Percentiles rank a stretch among this genome's conserved stretches.
Conservation (phyloP, 2,888 invertebrate genomes). For the Heliconius cydno region DNA sequence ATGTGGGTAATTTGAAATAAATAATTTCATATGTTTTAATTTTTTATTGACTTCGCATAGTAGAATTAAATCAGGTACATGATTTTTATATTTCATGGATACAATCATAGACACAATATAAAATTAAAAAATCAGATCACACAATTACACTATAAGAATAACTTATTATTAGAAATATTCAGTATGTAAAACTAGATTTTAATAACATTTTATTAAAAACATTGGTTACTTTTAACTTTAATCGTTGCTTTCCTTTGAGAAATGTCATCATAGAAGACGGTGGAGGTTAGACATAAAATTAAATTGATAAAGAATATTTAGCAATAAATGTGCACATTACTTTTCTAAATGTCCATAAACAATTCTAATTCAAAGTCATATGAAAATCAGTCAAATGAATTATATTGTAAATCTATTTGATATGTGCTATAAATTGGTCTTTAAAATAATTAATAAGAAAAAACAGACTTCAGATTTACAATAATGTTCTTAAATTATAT, state of each 20-base stretch:
- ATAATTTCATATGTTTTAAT: neutral
- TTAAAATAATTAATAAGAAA: neutral
- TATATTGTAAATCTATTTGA: neutral
- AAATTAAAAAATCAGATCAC: neutral
- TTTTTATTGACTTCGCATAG: slow-evolving; percentile 27
- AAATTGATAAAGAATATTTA: too few relatives aligned
- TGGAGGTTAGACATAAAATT: too few relatives aligned
- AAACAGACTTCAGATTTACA: neutral
- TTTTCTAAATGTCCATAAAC: too few relatives aligned
- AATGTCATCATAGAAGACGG: too few relatives aligned
- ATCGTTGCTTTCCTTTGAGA: neutral
- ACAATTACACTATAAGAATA: slow-evolving; percentile 3
- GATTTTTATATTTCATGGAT: slow-evolving; percentile 19
- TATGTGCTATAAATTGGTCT: neutral
- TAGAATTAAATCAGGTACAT: slow-evolving; percentile 41
- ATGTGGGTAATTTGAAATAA: slow-evolving; percentile 9
- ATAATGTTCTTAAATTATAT: too few relatives aligned
- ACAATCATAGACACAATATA: neutral
- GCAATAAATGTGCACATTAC: neutral
- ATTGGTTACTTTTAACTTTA: neutral
- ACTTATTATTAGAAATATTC: slow-evolving; percentile 5
- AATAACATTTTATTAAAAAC: neutral
- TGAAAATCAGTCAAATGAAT: neutral
- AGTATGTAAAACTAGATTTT: neutral
- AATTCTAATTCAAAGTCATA: neutral